phyloP scores from a whole-genome alignment of 2,888 invertebrate species.

The Drosophila pseudotalamancana region DNA sequence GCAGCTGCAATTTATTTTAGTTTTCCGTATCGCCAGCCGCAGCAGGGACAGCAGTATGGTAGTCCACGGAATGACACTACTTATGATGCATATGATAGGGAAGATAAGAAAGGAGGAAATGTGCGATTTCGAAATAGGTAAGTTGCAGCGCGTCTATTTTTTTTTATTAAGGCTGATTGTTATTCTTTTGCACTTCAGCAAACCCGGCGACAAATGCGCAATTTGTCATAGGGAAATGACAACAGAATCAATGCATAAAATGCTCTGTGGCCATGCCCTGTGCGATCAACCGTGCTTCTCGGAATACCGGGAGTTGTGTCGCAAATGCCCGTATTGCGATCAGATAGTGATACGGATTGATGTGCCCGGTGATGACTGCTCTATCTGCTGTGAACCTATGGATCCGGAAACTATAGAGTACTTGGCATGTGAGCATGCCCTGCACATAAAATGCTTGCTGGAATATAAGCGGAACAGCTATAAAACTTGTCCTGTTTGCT shows the following conservation, averaged over 20 bases:
- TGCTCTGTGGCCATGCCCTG: constrained; percentile 56
- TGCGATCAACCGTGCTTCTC: constrained; percentile 26
- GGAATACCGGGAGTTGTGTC: not conserved
- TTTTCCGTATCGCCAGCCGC: not conserved
- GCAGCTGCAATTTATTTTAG: constrained; percentile 31
- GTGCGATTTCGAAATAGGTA: constrained; percentile 13
- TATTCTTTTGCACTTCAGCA: constrained; percentile 17
- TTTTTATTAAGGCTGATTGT: not conserved
- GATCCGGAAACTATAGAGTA: not conserved
- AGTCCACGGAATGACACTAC: too few species aligned
- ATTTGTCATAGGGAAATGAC: constrained; percentile 25
- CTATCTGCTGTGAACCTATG: constrained; percentile 55
- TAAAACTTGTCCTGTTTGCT: constrained; percentile 45
- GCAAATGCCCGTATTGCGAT: constrained; percentile 37
- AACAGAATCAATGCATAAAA: constrained; percentile 11
- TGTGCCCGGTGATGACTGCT: constrained; percentile 47
- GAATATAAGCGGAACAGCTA: not conserved
- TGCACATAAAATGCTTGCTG: constrained; percentile 41
- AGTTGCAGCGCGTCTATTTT: not conserved
- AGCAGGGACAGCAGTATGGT: too few species aligned
- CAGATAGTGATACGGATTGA: not conserved
- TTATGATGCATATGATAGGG: too few species aligned
- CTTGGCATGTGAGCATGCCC: constrained; percentile 57
- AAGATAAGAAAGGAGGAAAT: not conserved
- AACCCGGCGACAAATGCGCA: constrained; percentile 43